Percentiles rank a stretch among this genome's conserved stretches.
phyloP scores from a whole-genome alignment of 2,888 invertebrate species.

The Lingula anatina region DNA sequence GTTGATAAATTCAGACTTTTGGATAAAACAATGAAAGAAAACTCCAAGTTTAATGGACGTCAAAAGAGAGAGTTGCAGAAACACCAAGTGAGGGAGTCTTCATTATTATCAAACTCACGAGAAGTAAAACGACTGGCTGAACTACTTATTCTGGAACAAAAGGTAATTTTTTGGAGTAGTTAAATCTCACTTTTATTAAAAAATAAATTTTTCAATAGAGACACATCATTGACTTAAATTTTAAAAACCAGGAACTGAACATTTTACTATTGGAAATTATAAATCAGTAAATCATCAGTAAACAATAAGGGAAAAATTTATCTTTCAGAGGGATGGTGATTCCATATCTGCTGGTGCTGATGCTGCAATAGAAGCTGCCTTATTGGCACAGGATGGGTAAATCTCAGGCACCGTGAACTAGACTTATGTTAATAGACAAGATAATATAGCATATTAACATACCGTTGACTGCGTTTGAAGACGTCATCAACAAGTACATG shows the following conservation, averaged over 20 bases:
- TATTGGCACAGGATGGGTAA: constrained; percentile 17
- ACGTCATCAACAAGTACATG: too few species aligned
- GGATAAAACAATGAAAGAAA: constrained; percentile 22
- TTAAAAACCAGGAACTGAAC: too few species aligned
- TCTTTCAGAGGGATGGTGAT: constrained; percentile 36
- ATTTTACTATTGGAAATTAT: too few species aligned
- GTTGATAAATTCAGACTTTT: constrained; percentile 20
- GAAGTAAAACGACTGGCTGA: constrained; percentile 44
- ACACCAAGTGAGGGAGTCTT: constrained; percentile 23
- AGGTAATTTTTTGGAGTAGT: constrained; percentile 31
- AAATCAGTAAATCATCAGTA: too few species aligned
- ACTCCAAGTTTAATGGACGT: constrained; percentile 18
- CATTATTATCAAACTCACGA: constrained; percentile 32
- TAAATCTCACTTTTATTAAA: too few species aligned
- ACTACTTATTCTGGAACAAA: constrained; percentile 42
- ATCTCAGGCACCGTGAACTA: too few species aligned
- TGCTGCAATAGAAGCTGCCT: constrained; percentile 34
- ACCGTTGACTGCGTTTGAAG: too few species aligned
- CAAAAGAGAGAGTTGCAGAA: constrained; percentile 21
- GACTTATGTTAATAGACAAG: too few species aligned
- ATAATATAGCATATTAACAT: too few species aligned
- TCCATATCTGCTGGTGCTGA: constrained; percentile 35
- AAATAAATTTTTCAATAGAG: too few species aligned
- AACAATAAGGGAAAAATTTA: too few species aligned
- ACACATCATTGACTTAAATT: too few species aligned